Percentiles rank a stretch among this genome's conserved stretches.
Evolutionary conservation across 2,888 invertebrate genomes (phyloP).

Genomic region (Adelphocoris suturalis): DNA sequence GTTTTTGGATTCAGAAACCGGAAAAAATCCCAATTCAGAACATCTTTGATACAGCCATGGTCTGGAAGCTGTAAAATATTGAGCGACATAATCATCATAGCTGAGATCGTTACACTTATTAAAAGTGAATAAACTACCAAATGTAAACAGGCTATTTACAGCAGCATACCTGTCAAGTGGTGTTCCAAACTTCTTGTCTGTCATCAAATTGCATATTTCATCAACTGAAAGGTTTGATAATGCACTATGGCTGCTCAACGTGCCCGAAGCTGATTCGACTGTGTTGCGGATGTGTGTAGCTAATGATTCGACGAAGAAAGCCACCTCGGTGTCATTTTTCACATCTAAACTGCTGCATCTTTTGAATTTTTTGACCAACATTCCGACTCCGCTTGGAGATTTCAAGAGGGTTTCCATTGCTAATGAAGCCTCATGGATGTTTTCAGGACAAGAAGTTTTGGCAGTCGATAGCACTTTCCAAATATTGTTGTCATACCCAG

Average conservation of each 20-base stretch:
- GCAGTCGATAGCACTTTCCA: conserved; percentile 82
- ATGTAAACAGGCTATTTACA: neutral
- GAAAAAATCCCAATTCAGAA: neutral
- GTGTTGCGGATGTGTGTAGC: neutral
- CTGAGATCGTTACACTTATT: conserved; percentile 55
- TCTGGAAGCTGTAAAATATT: neutral
- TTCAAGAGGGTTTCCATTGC: neutral
- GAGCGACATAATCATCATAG: neutral
- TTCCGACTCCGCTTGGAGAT: neutral
- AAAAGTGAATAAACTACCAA: neutral
- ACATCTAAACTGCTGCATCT: neutral
- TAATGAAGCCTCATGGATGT: neutral
- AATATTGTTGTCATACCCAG: conserved; percentile 86
- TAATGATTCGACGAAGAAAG: neutral
- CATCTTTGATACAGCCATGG: conserved; percentile 2
- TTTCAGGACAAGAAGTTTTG: neutral
- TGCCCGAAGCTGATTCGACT: neutral
- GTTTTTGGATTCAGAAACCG: neutral
- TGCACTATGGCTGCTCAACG: neutral
- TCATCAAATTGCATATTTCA: neutral
- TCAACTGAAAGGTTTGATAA: neutral
- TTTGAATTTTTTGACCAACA: neutral
- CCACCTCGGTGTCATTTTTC: neutral
- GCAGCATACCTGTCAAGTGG: neutral
- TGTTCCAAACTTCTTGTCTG: neutral